Base-by-base conservation (phyloP, 2,797 vertebrate species). In the Ficedula albicollis region DNA sequence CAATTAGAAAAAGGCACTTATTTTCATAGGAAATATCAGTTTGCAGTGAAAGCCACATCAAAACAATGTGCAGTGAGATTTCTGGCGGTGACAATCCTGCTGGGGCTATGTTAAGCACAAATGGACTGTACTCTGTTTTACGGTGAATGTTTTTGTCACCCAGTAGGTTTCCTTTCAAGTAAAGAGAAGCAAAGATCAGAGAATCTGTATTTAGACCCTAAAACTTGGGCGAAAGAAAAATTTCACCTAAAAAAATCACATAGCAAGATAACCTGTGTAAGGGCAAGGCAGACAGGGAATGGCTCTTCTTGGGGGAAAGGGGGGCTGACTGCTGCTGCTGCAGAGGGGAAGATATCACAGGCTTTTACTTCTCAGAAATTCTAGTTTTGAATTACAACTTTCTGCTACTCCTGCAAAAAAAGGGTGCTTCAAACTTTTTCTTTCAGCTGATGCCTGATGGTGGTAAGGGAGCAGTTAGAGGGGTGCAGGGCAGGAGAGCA, bases 81-180 rank as follows among this genome's bases (percentile, higher is more conserved):
- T 91, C 91, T 95, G 43, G 38, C 81, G 64, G 75, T 79, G 90
- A 95, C 95, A 84, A 93, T 36, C 94, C 90, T 97, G 82, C 93
- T 93, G 92, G 55, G 93, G 62, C 83, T 95, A 74, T 43, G 77
- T 96, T 97, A 97, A 95, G 82, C 73, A 97, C 34, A 79, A 93
- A 94, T 68, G 72, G 81, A 94, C 84, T 55, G 46, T 80, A 46
- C 55, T 90, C 72, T 73, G 73, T 89, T 94, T 96, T 87, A 89
- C 18, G 90, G 78, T 49, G 78, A 69, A 74, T 82, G 82, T 7
- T 89, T 97, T 95, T 94, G 93, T 96, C 90, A 97, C 76, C 34
- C 89, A 79, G 87, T 94, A 84, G 80, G 91, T 89, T 97, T 95
- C 84, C 84, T 96, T 96, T 95, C 95, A 96, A 96, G 87, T 90